Evolutionary conservation across 2,888 invertebrate species (phyloP).

Genomic region (Napeogenes sylphis): DNA sequence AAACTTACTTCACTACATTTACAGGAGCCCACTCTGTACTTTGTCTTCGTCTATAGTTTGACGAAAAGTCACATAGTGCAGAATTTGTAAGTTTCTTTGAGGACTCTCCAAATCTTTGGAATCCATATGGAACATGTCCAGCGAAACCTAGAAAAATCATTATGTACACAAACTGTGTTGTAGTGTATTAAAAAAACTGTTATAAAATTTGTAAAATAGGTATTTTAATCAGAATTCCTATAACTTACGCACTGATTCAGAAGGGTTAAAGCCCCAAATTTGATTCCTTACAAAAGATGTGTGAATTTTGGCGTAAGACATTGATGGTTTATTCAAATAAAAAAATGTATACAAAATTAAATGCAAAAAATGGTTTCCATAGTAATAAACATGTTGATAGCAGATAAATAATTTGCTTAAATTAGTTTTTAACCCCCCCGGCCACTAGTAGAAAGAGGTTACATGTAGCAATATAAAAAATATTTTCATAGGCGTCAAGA

Average conservation of each 20-base stretch:
- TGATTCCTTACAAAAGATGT: constrained; percentile 64
- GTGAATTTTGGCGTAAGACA: constrained; percentile 66
- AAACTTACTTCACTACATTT: constrained; percentile 73
- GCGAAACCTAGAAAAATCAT: constrained; percentile 71
- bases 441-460: no score
- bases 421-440: no score
- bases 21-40: constrained; percentile 87
- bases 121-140: constrained; percentile 82
- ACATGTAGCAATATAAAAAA: no score
- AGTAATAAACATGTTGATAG: not conserved
- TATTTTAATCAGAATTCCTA: not conserved
- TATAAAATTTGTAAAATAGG: no score
- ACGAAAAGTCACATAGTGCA: constrained; percentile 85
- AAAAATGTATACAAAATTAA: not conserved
- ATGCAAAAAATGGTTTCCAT: not conserved
- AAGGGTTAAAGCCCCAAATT: constrained; percentile 70
- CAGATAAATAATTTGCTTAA: no score
- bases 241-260: constrained; percentile 62
- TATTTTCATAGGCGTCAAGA: no score
- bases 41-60: constrained; percentile 83
- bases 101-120: constrained; percentile 80
- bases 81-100: constrained; percentile 82
- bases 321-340: constrained; percentile 26
- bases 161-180: no score
- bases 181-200: no score